phyloP scores from a whole-genome alignment of 2,888 invertebrate genomes.

The Esperia sulphurella region DNA sequence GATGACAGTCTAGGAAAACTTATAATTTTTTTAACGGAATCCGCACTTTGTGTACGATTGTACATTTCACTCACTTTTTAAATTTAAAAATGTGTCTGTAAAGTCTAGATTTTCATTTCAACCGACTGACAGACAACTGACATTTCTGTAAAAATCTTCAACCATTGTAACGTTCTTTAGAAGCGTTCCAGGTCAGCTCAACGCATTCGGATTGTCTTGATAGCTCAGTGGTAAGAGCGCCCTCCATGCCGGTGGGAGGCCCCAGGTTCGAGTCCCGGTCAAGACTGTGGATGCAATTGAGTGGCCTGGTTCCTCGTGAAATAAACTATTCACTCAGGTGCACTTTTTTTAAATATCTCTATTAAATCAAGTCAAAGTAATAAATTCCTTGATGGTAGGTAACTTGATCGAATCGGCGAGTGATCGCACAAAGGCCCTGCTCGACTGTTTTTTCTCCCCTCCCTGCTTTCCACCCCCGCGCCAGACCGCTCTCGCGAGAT shows the following conservation, averaged over 20 bases:
- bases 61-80: too few species aligned
- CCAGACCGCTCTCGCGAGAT: slow-evolving; percentile 74
- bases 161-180: too few species aligned
- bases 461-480: slow-evolving; percentile 45
- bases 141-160: too few species aligned
- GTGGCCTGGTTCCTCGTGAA: slow-evolving; percentile 29
- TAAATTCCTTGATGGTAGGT: slow-evolving; percentile 65
- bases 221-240: slow-evolving; percentile 78
- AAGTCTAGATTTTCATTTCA: too few species aligned
- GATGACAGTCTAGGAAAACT: too few species aligned
- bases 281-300: slow-evolving; percentile 63
- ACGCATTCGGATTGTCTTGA: slow-evolving; percentile 71
- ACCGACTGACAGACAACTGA: too few species aligned
- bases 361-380: slow-evolving; percentile 56
- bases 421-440: slow-evolving; percentile 66
- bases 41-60: too few species aligned
- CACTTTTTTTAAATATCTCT: slow-evolving; percentile 38
- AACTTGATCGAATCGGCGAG: slow-evolving; percentile 64
- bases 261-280: slow-evolving; percentile 78
- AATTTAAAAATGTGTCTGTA: too few species aligned
- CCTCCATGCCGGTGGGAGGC: slow-evolving; percentile 59
- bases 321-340: slow-evolving; percentile 32
- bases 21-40: too few species aligned
- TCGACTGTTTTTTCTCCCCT: slow-evolving; percentile 66
- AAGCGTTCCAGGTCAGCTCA: slow-evolving; percentile 31